phyloP scores from a whole-genome alignment of 2,113 vertebrate species.

The Eulemur rufifrons region DNA sequence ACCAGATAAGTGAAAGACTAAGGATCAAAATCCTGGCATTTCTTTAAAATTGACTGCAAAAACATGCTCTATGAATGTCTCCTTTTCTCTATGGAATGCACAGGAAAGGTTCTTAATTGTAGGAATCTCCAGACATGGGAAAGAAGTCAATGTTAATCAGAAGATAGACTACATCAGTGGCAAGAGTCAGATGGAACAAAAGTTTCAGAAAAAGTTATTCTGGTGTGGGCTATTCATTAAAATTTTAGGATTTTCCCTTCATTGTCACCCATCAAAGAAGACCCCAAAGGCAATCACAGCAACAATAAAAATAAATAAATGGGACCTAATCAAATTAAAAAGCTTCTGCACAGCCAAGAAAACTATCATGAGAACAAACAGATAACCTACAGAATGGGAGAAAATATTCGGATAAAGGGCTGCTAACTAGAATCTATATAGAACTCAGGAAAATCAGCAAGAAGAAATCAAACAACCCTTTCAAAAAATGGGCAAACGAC shows the following conservation, averaged over 20 bases:
- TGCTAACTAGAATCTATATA: no score
- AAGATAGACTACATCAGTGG: background rate
- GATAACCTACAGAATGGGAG: no score
- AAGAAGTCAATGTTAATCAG: background rate
- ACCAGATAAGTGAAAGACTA: background rate
- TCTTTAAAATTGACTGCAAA: background rate
- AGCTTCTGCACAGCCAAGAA: no score
- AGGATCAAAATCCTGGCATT: background rate
- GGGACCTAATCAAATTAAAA: no score
- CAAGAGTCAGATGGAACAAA: background rate
- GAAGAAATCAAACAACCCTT: no score
- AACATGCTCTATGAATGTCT: background rate
- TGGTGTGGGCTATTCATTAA: background rate
- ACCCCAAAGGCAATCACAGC: no score
- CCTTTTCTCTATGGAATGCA: background rate
- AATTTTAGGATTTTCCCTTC: background rate
- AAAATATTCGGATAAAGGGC: no score
- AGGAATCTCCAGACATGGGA: background rate
- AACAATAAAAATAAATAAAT: no score
- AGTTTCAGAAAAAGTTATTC: background rate
- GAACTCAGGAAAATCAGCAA: no score
- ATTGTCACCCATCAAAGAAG: background rate
- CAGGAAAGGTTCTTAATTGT: background rate
- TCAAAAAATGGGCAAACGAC: no score
- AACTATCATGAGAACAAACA: no score